Conservation (phyloP, 2,888 invertebrate species). For the Pecten maximus region DNA sequence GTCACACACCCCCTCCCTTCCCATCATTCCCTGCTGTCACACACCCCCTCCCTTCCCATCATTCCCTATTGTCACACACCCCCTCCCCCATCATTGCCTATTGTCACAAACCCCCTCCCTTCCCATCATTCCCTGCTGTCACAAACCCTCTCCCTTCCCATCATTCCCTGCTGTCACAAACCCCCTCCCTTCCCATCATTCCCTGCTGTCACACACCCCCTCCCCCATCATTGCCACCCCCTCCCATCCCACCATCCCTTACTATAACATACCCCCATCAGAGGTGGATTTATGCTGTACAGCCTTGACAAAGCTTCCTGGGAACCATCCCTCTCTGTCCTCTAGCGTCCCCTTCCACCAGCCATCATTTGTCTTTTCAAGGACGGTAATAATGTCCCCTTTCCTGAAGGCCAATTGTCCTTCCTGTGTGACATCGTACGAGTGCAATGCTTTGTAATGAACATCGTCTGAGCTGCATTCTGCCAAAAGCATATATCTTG, state of each 20-base stretch:
- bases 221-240: not conserved
- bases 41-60: too few species aligned
- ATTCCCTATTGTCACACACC: too few species aligned
- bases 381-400: constrained; percentile 74
- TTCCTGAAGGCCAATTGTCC: constrained; percentile 72
- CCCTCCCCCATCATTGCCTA: not conserved
- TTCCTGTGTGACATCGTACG: constrained; percentile 65
- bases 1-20: too few species aligned
- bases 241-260: not conserved
- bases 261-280: not conserved
- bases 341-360: constrained; percentile 77
- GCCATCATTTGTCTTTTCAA: constrained; percentile 75
- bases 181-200: not conserved
- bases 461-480: constrained; percentile 40
- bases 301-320: constrained; percentile 76
- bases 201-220: not conserved
- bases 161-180: not conserved
- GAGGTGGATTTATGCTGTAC: constrained; percentile 33
- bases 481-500: not conserved
- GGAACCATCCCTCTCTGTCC: constrained; percentile 77
- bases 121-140: too few species aligned
- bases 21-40: too few species aligned
- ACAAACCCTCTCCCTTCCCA: not conserved
- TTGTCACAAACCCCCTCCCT: not conserved
- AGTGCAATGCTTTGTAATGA: constrained; percentile 66